Base-by-base conservation (phyloP, 2,113 vertebrate genomes). In the Egretta garzetta region DNA sequence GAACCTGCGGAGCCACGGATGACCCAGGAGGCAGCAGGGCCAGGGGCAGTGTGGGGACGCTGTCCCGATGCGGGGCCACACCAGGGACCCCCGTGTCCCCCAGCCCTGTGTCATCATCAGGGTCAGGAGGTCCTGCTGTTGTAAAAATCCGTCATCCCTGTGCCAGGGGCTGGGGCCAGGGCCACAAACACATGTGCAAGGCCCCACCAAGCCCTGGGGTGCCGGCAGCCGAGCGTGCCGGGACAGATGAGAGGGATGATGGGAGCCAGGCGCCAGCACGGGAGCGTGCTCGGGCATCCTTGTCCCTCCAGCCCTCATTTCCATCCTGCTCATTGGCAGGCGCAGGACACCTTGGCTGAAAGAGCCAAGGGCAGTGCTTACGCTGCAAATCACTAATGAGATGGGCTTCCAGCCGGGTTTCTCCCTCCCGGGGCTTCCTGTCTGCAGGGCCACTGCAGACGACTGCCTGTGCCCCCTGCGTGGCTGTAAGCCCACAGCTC, bases 251-350 rank as follows among this genome's bases (percentile, higher is more conserved):
- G 64, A 70, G 41, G 39, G 55, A 9, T 39, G 53, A 52, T 5
- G 2, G 35, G 15, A 90, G 70, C 24, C 70, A 87, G 67, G 33
- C 0, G 0, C n/a, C 4, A 1, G 39, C 1, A 0, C 0, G 0
- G 52, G 73, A 66, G 12, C 1, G 0, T 16, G 33, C 45, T 85
- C 60, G 23, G 43, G 30, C 45, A 58, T 62, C 74, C 41, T 20
- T 30, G 27, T 70, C 63, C 55, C 68, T 39, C 30, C 82, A 90
- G 81, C 28, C 26, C 21, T 56, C 6, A 1, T 20, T 55, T 75
- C 56, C 80, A 79, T 47, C 30, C 33, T 1, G 6, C 24, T 59
- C 15, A 0, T 53, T 85, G 52, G 86, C 91, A 90, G 55, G 37
- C 0, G 0, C 41, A 39, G 74, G 26, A 67, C 27, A 60, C 20